Percentiles rank a stretch among this genome's conserved stretches.
phyloP scores from a whole-genome alignment of 2,888 invertebrate species.

The Pollenia angustigena region DNA sequence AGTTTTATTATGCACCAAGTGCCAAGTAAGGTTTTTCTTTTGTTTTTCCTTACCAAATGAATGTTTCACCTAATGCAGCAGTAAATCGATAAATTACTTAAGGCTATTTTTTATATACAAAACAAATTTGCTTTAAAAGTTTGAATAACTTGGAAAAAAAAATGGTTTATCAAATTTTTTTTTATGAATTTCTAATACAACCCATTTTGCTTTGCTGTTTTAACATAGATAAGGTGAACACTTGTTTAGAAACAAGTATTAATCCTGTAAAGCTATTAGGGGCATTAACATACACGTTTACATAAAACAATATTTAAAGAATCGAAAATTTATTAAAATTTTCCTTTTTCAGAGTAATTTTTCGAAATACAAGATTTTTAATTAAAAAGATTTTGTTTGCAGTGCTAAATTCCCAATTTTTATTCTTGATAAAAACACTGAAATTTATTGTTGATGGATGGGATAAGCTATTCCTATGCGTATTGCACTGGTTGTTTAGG shows the following conservation, averaged over 20 bases:
- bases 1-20: constrained; percentile 14
- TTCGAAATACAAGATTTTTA: too few relatives aligned
- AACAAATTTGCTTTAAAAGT: constrained; percentile 47
- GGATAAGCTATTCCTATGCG: too few relatives aligned
- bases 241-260: constrained; percentile 30
- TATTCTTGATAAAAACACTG: too few relatives aligned
- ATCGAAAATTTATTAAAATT: neutral
- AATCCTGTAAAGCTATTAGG: neutral
- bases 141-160: neutral
- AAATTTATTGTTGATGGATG: too few relatives aligned
- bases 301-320: neutral
- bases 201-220: constrained; percentile 38
- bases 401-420: too few relatives aligned
- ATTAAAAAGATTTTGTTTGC: too few relatives aligned
- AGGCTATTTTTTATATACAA: constrained; percentile 35
- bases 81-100: constrained; percentile 64
- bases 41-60: constrained; percentile 50
- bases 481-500: too few relatives aligned
- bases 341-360: too few relatives aligned
- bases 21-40: constrained; percentile 33
- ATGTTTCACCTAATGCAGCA: constrained; percentile 55
- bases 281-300: neutral
- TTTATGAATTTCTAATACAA: constrained; percentile 52
- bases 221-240: constrained; percentile 37
- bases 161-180: constrained; percentile 25